These are phyloP conservation scores for Ageneiosus marmoratus DNA, from an alignment of 2,113 vertebrate species.

Conservation along the genomic window DNA sequence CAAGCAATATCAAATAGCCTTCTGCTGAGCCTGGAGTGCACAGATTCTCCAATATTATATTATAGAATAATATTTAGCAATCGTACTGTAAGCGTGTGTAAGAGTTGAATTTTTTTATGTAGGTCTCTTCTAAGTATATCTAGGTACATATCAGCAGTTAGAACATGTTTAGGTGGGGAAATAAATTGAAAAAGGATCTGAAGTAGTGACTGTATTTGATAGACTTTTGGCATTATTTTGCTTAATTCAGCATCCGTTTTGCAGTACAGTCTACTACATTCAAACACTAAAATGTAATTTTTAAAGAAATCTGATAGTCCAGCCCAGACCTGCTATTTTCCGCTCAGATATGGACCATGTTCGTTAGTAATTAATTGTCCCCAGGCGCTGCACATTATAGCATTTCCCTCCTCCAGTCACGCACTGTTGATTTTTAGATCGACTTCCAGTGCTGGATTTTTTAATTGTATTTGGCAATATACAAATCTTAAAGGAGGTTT, in stretches of 20 bases:
- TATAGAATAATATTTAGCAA: not conserved
- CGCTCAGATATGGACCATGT: not conserved
- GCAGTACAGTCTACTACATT: not conserved
- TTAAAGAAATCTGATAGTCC: not conserved
- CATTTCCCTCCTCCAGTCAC: not conserved
- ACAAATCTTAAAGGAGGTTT: not conserved
- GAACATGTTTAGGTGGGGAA: not conserved
- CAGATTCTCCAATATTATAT: not conserved
- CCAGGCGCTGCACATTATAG: slow-evolving; percentile 12
- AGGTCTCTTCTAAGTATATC: not conserved
- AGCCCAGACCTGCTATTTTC: not conserved
- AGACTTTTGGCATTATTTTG: not conserved
- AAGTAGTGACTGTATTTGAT: not conserved
- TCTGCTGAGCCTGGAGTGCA: not conserved
- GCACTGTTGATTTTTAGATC: not conserved
- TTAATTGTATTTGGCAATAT: not conserved
- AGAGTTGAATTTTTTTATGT: not conserved
- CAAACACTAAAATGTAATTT: not conserved
- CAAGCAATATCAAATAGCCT: not conserved
- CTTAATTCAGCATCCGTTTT: not conserved
- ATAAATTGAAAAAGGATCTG: not conserved
- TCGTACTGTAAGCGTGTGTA: not conserved
- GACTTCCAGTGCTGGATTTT: not conserved
- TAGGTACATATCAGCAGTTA: not conserved
- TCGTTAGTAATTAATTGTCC: not conserved